These are phyloP conservation scores for Oncorhynchus clarkii DNA, from an alignment of 2,113 vertebrate genomes.

Conservation along the genomic window DNA sequence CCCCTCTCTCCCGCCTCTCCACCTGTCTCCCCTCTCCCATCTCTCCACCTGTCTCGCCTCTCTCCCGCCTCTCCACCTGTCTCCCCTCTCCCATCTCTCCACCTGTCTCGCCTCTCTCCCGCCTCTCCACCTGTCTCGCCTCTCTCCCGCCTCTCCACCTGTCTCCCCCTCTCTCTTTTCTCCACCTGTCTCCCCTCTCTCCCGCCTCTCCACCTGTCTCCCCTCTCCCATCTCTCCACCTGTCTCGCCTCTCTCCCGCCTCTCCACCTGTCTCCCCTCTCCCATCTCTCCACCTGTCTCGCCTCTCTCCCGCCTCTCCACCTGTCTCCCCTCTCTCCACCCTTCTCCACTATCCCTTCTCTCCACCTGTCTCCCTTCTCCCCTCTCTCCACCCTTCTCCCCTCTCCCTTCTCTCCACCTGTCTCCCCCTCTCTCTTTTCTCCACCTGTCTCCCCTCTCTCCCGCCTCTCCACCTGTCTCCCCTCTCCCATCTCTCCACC, in stretches of 20 bases:
- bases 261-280: not conserved
- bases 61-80: constrained; percentile 12
- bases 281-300: too few relatives aligned
- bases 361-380: not conserved
- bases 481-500: too few relatives aligned
- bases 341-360: not conserved
- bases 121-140: constrained; percentile 28
- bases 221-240: constrained; percentile 3
- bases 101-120: constrained; percentile 9
- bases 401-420: too few relatives aligned
- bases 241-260: constrained; percentile 81
- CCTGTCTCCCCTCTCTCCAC: too few relatives aligned
- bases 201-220: constrained; percentile 34
- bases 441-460: too few relatives aligned
- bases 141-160: too few relatives aligned
- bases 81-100: not conserved
- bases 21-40: not conserved
- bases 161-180: not conserved
- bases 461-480: too few relatives aligned
- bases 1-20: constrained; percentile 58
- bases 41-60: too few relatives aligned
- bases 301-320: not conserved
- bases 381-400: too few relatives aligned
- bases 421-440: too few relatives aligned
- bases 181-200: not conserved